Evolutionary conservation across 2,797 vertebrate species (phyloP).

Genomic region (Xenopus petersii): DNA sequence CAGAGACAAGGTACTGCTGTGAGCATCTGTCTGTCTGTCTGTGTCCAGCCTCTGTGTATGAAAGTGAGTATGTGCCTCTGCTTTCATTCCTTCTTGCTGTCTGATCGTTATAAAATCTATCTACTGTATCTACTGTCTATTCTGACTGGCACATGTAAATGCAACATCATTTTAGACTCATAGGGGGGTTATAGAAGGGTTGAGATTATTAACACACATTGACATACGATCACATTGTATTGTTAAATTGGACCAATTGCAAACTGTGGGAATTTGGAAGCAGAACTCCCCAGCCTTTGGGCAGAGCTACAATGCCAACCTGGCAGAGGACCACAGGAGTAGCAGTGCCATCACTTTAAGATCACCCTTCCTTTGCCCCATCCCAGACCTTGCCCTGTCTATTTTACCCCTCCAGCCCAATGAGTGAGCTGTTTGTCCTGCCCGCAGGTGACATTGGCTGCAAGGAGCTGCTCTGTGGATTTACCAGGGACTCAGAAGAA

Average conservation of each 20-base stretch:
- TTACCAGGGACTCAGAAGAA: constrained; percentile 12
- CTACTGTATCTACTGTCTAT: background rate
- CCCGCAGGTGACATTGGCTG: constrained; percentile 25
- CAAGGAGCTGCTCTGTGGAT: constrained; percentile 8
- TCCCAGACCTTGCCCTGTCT: background rate
- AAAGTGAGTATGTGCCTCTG: background rate
- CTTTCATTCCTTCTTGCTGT: background rate
- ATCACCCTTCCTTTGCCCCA: background rate
- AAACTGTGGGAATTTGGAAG: background rate
- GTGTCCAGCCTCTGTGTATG: background rate
- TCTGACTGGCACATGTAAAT: background rate
- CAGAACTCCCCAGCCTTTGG: background rate
- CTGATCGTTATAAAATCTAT: background rate
- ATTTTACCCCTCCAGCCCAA: background rate
- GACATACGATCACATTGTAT: background rate
- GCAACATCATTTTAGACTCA: too few relatives aligned
- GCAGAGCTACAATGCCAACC: background rate
- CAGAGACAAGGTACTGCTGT: constrained; percentile 27
- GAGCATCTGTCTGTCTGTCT: constrained; percentile 13
- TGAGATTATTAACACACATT: too few relatives aligned
- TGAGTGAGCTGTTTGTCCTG: constrained; percentile 22
- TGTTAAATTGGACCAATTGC: background rate
- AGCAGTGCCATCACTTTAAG: too few relatives aligned
- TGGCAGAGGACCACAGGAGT: background rate
- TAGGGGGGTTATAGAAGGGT: too few relatives aligned